Conservation (phyloP, 30 jellyfish, hydroid and myxozoan species). For the Hydractinia echinata region DNA sequence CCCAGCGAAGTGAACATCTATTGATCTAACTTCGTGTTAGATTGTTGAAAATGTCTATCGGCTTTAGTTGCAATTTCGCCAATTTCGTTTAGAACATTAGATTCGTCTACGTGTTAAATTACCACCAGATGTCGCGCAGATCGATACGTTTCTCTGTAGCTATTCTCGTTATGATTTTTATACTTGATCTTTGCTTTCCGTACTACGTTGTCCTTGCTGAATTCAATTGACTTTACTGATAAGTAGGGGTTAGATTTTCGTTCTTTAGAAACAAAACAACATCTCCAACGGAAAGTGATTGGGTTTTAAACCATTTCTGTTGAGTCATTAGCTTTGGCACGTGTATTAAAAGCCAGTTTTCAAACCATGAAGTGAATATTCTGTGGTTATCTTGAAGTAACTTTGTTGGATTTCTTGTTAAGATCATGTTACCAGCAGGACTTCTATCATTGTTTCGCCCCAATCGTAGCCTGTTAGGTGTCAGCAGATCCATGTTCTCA, state of each 20-base stretch:
- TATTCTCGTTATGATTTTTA: background rate
- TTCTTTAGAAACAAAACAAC: background rate
- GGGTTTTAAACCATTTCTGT: background rate
- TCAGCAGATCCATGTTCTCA: background rate
- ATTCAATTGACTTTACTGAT: background rate
- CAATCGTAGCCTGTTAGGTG: constrained; percentile 8
- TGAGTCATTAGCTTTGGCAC: constrained; percentile 18
- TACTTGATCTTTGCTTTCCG: background rate
- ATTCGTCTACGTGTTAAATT: too few species aligned
- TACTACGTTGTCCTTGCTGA: constrained; percentile 3
- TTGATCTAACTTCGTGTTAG: too few species aligned
- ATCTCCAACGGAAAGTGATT: background rate
- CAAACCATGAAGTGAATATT: background rate
- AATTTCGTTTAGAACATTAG: too few species aligned
- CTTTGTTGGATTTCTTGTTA: background rate
- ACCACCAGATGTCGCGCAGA: too few species aligned
- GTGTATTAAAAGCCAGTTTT: background rate
- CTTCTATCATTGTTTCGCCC: constrained; percentile 28
- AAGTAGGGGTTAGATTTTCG: background rate
- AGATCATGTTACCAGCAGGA: constrained; percentile 5
- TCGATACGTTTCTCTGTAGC: too few species aligned
- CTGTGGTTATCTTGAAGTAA: background rate
- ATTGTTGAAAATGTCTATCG: too few species aligned
- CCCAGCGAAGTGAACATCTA: too few species aligned
- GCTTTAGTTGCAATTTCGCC: too few species aligned